phyloP scores from a whole-genome alignment of 2,797 vertebrate genomes.

The Brachyalestes nurse region DNA sequence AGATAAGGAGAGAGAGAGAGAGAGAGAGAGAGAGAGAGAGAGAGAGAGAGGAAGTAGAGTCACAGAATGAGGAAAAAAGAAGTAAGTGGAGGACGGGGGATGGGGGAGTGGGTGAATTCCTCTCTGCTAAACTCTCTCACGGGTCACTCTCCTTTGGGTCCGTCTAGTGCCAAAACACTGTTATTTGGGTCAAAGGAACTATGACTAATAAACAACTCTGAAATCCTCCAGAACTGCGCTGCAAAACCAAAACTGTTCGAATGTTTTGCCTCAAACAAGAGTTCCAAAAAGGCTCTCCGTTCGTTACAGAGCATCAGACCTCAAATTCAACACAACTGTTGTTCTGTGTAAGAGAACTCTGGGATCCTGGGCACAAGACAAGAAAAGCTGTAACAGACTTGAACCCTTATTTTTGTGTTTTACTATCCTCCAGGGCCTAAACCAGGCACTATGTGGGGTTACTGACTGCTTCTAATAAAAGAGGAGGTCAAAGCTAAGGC shows the following conservation, averaged over 20 bases:
- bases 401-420: too few species aligned
- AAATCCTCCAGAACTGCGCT: neutral
- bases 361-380: too few species aligned
- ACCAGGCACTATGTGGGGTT: too few species aligned
- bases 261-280: neutral
- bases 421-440: too few species aligned
- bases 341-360: too few species aligned
- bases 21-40: neutral
- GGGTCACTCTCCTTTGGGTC: conserved; percentile 9
- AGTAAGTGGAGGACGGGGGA: neutral
- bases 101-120: neutral
- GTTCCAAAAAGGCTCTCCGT: neutral
- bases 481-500: too few species aligned
- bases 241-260: neutral
- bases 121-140: conserved; percentile 8
- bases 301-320: neutral
- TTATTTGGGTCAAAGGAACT: conserved; percentile 37
- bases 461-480: too few species aligned
- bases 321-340: too few species aligned
- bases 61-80: conserved; percentile 1
- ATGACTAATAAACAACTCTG: conserved; percentile 22
- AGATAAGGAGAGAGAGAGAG: neutral
- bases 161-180: conserved; percentile 22
- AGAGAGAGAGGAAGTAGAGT: neutral
- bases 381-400: too few species aligned